phyloP scores from a whole-genome alignment of 2,888 invertebrate species.

The Cyclophora albipunctata region DNA sequence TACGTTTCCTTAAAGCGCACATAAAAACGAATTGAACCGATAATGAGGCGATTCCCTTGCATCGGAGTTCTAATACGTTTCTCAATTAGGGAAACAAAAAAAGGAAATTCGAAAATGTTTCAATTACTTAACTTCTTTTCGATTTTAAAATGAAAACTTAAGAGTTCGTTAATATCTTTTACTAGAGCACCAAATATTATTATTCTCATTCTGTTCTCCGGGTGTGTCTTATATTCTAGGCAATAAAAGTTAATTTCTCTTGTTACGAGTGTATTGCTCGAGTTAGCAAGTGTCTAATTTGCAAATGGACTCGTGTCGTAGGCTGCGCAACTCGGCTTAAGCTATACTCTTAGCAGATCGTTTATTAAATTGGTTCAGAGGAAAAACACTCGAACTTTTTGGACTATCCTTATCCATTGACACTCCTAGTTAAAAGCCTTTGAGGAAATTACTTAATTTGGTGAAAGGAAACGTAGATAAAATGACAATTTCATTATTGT shows the following conservation, averaged over 20 bases:
- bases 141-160: slow-evolving; percentile 27
- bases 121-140: slow-evolving; percentile 30
- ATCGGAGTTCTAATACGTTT: no score
- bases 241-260: slow-evolving; percentile 20
- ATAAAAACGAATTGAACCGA: no score
- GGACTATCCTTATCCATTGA: slow-evolving; percentile 15
- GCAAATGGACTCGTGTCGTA: slow-evolving; percentile 70
- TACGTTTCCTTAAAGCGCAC: no score
- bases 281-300: slow-evolving; percentile 55
- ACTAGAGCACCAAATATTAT: slow-evolving; percentile 22
- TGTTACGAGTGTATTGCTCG: slow-evolving; percentile 19
- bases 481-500: no score
- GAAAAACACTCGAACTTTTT: slow-evolving; percentile 29
- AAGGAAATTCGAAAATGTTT: slow-evolving; percentile 13
- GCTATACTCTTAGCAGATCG: slow-evolving; percentile 52
- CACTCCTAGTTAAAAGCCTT: no score
- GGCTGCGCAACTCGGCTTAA: slow-evolving; percentile 67
- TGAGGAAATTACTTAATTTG: no score
- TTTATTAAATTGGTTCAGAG: slow-evolving; percentile 38
- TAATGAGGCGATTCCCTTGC: no score
- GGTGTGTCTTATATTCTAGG: slow-evolving; percentile 10
- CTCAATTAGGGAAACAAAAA: no score
- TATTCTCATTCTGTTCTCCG: background rate
- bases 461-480: no score
- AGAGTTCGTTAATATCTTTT: slow-evolving; percentile 32